Evolutionary conservation across 2,797 vertebrate species (phyloP), one percentile per base, ranked within the genome.

Genomic region (Sebastes jordani): DNA sequence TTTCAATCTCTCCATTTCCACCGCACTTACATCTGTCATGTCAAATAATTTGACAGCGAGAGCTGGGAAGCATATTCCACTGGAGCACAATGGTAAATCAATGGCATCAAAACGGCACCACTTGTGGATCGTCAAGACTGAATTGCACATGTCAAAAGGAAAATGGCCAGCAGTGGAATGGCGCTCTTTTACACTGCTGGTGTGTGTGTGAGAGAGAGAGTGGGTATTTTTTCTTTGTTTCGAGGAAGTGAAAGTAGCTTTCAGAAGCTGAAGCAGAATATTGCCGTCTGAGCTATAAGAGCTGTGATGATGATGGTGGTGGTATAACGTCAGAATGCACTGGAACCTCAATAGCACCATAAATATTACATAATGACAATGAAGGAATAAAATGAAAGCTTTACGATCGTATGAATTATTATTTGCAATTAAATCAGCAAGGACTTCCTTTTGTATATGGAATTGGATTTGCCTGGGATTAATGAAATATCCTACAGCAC

Each of bases 21-120:
- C 71, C 66, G 61, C 76, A 86, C 88, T 86, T 87, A 80, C 54
- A 86, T 90, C 84, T 77, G 87, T 91, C 86, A 85, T 23, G 75
- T 86, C 83, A 84, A 76, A 86, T 90, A 49, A 89, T 85, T 71
- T 88, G 88, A 88, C 84, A 83, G 89, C 16, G 0, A 71, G 78
- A 36, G 74, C 79, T 81, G 5, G 20, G 86, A 76, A 82, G 74
- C 86, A 82, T 80, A 83, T 93, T 89, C 78, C 79, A 86, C 88
- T 87, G 42, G 34, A 85, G 78, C 85, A 86, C 86, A 92, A 88
- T 84, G 56, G 82, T 80, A 86, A 91, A 89, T 92, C 89, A 91
- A 79, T 83, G 81, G 78, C 54, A 81, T 83, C 74, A 83, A 75
- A 86, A 83, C 79, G 62, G 69, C 67, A 67, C 23, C 71, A 79